Evolutionary conservation across 2,113 vertebrate species (phyloP).

Genomic region (Calypte anna): DNA sequence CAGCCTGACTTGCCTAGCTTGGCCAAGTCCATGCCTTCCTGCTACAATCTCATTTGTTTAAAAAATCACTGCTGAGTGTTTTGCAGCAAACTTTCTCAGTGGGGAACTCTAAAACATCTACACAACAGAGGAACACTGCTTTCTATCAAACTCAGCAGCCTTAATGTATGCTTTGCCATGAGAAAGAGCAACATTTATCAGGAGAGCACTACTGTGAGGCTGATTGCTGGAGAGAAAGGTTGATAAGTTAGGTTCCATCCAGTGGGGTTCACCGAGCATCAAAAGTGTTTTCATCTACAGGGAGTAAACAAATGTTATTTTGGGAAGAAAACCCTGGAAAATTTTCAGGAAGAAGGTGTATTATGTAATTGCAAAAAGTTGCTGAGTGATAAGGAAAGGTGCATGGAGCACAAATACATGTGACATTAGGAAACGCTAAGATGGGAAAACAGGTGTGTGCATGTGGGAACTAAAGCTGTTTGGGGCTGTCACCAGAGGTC

Average conservation of each 20-base stretch:
- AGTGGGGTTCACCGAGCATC: neutral
- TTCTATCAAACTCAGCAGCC: neutral
- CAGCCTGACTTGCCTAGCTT: neutral
- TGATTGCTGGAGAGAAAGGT: conserved; percentile 29
- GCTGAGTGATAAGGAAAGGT: neutral
- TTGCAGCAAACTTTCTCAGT: conserved; percentile 8
- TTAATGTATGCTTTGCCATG: neutral
- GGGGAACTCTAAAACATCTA: neutral
- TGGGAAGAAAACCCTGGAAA: conserved; percentile 7
- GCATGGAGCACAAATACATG: neutral
- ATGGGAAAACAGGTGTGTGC: neutral
- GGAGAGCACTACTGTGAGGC: neutral
- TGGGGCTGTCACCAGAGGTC: neutral
- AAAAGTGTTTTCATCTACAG: neutral
- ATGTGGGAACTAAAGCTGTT: neutral
- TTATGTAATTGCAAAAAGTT: neutral
- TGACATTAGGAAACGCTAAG: neutral
- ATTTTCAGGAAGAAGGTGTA: neutral
- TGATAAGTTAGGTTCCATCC: neutral
- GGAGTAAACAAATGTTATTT: neutral
- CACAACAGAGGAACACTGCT: neutral
- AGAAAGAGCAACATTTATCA: conserved; percentile 3
- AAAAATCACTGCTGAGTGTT: conserved; percentile 14
- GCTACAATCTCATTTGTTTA: conserved; percentile 15
- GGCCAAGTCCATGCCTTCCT: neutral